Evolutionary conservation across 2,888 invertebrate genomes (phyloP).

Genomic region (Lasioglossum figueresi): DNA sequence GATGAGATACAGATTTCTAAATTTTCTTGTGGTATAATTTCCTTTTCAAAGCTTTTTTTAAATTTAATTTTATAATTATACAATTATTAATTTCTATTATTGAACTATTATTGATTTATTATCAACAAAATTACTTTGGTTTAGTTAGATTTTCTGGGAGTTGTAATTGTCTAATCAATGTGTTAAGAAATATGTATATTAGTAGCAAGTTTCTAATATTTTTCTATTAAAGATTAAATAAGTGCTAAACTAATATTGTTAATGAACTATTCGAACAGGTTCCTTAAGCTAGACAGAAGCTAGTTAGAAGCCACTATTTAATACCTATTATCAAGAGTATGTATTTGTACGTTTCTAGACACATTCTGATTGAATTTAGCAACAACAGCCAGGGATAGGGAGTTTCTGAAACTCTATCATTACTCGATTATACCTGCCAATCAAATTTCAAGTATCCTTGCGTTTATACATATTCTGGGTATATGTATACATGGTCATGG

Average conservation of each 20-base stretch:
- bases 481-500: not conserved
- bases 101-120: not conserved
- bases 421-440: not conserved
- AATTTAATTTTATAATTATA: not conserved
- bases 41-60: not conserved
- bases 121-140: not conserved
- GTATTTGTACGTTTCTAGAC: not conserved
- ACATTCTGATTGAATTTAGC: not conserved
- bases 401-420: constrained; percentile 1
- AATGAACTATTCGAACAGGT: not conserved
- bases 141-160: not conserved
- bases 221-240: no score
- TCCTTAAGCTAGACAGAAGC: not conserved
- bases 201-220: not conserved
- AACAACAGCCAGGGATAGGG: not conserved
- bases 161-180: no score
- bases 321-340: not conserved
- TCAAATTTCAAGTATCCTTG: not conserved
- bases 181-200: no score
- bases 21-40: not conserved
- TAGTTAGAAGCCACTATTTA: not conserved
- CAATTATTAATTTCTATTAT: not conserved
- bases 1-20: not conserved
- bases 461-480: not conserved
- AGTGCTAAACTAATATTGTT: no score